Base-by-base conservation (phyloP, 2,888 invertebrate species). In the Noctua comes region DNA sequence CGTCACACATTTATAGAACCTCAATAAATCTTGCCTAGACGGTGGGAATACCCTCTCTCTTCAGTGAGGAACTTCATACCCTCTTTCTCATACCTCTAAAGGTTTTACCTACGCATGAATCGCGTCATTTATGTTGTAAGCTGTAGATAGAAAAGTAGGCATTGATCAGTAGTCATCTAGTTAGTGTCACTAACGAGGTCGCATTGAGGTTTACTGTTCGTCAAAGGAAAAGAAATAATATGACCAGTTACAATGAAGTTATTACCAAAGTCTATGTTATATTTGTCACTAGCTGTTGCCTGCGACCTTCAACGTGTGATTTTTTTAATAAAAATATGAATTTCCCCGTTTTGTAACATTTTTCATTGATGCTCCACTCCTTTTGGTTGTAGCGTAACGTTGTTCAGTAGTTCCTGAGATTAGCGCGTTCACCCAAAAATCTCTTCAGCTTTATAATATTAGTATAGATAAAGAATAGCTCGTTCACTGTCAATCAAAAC, bases 401-500 rank as follows among this genome's bases (percentile, higher is more conserved):
- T 40, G 7, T 40, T 7, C 40, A 8, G 0, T 40, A 40, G 40
- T 40, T 40, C 40, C 40, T 40, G 40, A 40, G 40, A 40, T 40
- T 40, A 40, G 8, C 40, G 40, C 40, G 7, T 40, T 40, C 0
- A 40, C 7, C 40, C 40, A 40, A 40, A 40, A 40, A 6, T 7
- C 40, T 40, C 0, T 40, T 40, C 7, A 40, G 40, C 40, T 40
- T 40, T 40, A 40, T 40, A 40, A 40, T 40, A 40, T 40, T 36
- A 40, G 40, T 40, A 40, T 40, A 40, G 40, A 40, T 40, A 40
- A 80, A 88, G 78, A 87, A 83, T 83, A 85, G 76, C 46, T 83
- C n/a, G 80, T 77, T 75, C 74, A 73, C 81, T 85, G 86, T 89
- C 84, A 86, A 87, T 84, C 80, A 88, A 80, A 59, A 59, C 43